phyloP scores from a whole-genome alignment of 2,888 invertebrate species.

The Mystacides longicornis region DNA sequence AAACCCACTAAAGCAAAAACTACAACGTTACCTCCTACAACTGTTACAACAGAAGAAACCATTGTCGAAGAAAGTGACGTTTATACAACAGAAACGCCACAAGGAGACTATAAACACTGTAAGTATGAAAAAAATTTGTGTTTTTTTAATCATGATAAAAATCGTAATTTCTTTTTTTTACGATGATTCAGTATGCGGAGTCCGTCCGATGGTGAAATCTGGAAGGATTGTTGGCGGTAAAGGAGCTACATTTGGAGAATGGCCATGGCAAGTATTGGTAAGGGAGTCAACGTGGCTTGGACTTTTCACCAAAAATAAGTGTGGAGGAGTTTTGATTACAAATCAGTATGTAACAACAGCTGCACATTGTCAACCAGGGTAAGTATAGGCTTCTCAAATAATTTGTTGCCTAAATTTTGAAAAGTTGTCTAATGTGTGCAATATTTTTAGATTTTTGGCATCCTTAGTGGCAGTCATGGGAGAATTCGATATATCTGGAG shows the following conservation, averaged over 20 bases:
- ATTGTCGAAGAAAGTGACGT: constrained; percentile 25
- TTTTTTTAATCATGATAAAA: constrained; percentile 27
- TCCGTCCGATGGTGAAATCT: constrained; percentile 69
- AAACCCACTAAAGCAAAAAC: constrained; percentile 21
- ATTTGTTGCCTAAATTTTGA: no score
- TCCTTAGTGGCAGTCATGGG: constrained; percentile 87
- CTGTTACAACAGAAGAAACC: constrained; percentile 27
- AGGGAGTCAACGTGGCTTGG: constrained; percentile 91
- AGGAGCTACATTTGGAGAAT: constrained; percentile 77
- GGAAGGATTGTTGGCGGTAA: constrained; percentile 88
- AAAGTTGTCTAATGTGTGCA: neutral
- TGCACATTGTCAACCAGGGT: constrained; percentile 94
- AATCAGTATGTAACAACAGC: constrained; percentile 83
- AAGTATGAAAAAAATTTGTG: constrained; percentile 9
- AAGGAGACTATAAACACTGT: constrained; percentile 23
- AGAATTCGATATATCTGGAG: constrained; percentile 83
- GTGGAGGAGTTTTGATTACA: constrained; percentile 89
- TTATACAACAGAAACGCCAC: constrained; percentile 24
- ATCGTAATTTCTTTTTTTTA: neutral
- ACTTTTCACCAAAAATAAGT: constrained; percentile 90
- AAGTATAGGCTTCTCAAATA: constrained; percentile 22
- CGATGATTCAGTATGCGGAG: constrained; percentile 72
- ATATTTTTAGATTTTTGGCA: constrained; percentile 66
- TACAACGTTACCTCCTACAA: constrained; percentile 10
- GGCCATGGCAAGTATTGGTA: constrained; percentile 91